Evolutionary conservation across 2,888 invertebrate species (phyloP).

Genomic region (Portevinia maculata): DNA sequence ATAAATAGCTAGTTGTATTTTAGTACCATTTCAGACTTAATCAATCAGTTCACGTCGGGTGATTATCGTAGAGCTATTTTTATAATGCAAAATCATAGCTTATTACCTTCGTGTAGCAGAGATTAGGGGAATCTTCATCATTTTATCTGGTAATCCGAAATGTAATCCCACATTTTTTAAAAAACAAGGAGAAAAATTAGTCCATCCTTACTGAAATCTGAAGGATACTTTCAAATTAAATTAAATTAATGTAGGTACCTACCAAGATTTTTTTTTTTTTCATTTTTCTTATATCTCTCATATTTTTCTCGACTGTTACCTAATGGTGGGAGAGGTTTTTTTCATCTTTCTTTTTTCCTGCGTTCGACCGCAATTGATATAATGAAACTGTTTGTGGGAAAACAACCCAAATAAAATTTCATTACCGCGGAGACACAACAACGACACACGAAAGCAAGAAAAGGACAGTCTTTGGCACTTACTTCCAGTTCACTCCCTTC

Average conservation of each 20-base stretch:
- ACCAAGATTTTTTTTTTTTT: no score
- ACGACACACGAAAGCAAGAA: conserved; percentile 62
- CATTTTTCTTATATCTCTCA: conserved; percentile 24
- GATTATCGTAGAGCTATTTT: neutral
- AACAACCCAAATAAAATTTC: conserved; percentile 74
- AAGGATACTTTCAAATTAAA: conserved; percentile 28
- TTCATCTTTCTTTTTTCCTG: conserved; percentile 29
- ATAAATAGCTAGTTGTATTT: no score
- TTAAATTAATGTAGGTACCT: conserved; percentile 21
- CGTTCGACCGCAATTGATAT: conserved; percentile 66
- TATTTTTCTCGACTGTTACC: conserved; percentile 48
- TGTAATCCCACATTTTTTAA: neutral
- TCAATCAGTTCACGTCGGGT: neutral
- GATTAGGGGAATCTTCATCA: conserved; percentile 1
- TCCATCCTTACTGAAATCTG: neutral
- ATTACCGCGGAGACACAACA: conserved; percentile 71
- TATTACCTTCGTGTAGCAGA: neutral
- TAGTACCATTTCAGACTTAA: no score
- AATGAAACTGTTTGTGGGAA: conserved; percentile 69
- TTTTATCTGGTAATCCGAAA: conserved; percentile 15
- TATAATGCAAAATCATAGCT: neutral
- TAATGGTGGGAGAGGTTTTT: conserved; percentile 38
- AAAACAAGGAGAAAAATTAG: conserved; percentile 7
- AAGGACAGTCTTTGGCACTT: conserved; percentile 63
- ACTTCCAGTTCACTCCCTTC: conserved; percentile 74